Evolutionary conservation across 2,113 vertebrate genomes (phyloP), one percentile per base, ranked within the genome.

Genomic region (Accipiter cooperii): DNA sequence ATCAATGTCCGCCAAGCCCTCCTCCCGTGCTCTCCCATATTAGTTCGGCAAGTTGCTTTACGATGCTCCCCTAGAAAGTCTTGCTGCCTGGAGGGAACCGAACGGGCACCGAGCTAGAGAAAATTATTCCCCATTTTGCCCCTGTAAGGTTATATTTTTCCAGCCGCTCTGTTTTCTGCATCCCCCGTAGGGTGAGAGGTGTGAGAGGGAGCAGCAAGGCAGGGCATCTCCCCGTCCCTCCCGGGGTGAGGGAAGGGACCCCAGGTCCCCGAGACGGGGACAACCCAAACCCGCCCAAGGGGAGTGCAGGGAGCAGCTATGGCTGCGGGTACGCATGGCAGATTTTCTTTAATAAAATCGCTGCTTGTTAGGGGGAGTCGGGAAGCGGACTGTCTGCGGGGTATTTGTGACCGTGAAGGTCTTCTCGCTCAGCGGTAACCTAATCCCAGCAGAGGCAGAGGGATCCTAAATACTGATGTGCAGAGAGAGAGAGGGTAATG

Each of bases 341-440:
- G 47, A n/a, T 71, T 71, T 79, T 79, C 54, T 88, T 42, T 42
- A 42, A 42, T 42, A 42, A 42, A 42, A 0, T 68, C 85, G 42
- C 29, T 71, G 47, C 47, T 88, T 83, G 5, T 71, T 82, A 52
- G 13, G n/a, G 57, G 21, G 75, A 79, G 26, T 25, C 40, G 64
- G 85, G 86, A 94, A 95, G 38, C 54, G 52, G 44, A 34, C 61
- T 82, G 42, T 82, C 61, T 61, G 33, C 38, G 31, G 34, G 52
- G 58, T 94, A 73, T 93, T 93, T 95, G 76, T 90, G 78, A 64
- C 63, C 44, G 28, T 24, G 75, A 68, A 76, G 57, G 13, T 13
- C 52, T 55, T 51, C 85, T 93, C 4, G 12, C 61, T 93, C 61
- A 80, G 79, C 52, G 36, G 75, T 88, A 94, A 92, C 57, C 18